phyloP scores from a whole-genome alignment of 2,113 vertebrate genomes.

The Oncorhynchus keta region DNA sequence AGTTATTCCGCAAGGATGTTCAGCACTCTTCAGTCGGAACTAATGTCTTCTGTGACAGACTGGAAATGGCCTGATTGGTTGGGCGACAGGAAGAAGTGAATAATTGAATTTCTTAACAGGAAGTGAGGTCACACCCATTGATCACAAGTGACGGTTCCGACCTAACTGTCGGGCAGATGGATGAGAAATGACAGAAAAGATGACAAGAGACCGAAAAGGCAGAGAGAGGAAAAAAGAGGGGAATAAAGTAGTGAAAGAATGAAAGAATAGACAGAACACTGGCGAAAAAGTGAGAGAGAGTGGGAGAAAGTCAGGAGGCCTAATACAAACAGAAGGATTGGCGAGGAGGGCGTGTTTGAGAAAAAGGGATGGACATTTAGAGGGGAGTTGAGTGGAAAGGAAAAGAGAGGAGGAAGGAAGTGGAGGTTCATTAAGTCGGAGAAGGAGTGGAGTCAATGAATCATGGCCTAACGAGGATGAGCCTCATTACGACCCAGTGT shows the following conservation, averaged over 20 bases:
- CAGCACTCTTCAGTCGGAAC: background rate
- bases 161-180: background rate
- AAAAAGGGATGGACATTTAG: background rate
- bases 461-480: background rate
- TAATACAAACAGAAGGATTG: background rate
- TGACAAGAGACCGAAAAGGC: background rate
- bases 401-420: background rate
- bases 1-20: background rate
- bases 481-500: background rate
- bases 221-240: background rate
- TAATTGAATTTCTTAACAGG: background rate
- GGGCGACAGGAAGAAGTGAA: background rate
- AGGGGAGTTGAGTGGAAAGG: background rate
- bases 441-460: constrained; percentile 1
- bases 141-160: background rate
- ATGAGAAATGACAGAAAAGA: background rate
- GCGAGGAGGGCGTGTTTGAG: too few relatives aligned
- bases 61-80: background rate
- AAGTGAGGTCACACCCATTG: constrained; percentile 3
- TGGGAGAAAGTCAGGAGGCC: background rate
- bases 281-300: background rate
- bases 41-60: background rate
- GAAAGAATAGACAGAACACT: background rate
- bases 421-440: background rate
- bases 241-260: background rate